Conservation (phyloP, 2,113 vertebrate species). For the Epinephelus moara region DNA sequence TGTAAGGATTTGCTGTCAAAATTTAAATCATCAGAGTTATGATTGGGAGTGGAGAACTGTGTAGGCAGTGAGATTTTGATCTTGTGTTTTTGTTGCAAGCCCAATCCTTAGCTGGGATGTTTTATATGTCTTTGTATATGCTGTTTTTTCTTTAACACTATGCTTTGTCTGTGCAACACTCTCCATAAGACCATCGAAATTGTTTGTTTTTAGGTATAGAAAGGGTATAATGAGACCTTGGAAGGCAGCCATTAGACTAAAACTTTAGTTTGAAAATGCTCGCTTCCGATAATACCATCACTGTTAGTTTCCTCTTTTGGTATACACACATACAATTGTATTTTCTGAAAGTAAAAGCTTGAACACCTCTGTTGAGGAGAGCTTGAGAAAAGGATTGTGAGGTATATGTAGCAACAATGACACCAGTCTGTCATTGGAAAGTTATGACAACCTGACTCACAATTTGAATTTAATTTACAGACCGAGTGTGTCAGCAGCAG, state of each 20-base stretch:
- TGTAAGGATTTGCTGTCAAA: not conserved
- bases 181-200: not conserved
- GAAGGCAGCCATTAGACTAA: not conserved
- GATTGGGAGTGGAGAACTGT: not conserved
- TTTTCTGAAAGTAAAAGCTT: not conserved
- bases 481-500: slow-evolving; percentile 98
- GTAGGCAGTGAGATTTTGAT: not conserved
- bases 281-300: not conserved
- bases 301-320: not conserved
- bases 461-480: slow-evolving; percentile 79
- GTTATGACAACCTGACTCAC: not conserved
- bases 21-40: not conserved
- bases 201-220: not conserved
- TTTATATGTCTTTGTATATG: not conserved
- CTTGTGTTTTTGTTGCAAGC: not conserved
- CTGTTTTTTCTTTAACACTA: not conserved
- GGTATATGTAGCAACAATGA: not conserved
- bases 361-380: not conserved
- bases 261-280: not conserved
- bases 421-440: not conserved
- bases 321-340: not conserved
- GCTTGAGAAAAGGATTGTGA: not conserved
- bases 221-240: not conserved
- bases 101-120: not conserved
- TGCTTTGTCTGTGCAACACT: not conserved